These are phyloP conservation scores for Phasianus colchicus DNA, from an alignment of 2,113 vertebrate genomes.

Conservation along the genomic window DNA sequence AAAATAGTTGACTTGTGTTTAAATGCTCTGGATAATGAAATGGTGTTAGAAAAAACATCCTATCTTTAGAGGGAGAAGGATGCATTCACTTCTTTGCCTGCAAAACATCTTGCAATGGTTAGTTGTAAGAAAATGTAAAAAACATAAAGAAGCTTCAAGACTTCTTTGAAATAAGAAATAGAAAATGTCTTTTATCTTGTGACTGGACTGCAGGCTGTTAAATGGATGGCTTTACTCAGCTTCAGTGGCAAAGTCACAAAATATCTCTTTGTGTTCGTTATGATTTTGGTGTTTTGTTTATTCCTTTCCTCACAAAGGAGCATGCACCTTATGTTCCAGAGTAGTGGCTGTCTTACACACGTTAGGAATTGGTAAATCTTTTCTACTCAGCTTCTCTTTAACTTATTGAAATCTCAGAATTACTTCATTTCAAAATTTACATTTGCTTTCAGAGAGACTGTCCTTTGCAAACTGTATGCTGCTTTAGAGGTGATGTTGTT, in stretches of 20 bases:
- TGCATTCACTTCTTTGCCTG: background rate
- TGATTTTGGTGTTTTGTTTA: background rate
- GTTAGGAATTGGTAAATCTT: background rate
- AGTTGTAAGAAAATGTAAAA: background rate
- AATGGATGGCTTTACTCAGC: background rate
- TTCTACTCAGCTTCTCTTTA: background rate
- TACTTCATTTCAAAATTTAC: background rate
- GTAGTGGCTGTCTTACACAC: background rate
- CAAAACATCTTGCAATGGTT: background rate
- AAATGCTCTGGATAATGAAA: background rate
- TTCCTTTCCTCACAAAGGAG: background rate
- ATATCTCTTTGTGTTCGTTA: background rate
- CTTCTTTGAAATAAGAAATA: background rate
- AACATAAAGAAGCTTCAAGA: fast-evolving
- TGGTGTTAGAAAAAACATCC: background rate
- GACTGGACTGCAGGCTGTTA: background rate
- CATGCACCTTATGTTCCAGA: background rate
- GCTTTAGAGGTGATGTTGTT: background rate
- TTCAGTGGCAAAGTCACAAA: background rate
- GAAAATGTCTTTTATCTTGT: background rate
- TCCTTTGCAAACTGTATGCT: background rate
- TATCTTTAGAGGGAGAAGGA: background rate
- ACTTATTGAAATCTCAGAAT: background rate
- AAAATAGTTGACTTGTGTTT: background rate
- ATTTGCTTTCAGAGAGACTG: background rate